Evolutionary conservation across 30 jellyfish, hydroid and myxozoan genomes (phyloP).

Genomic region (Mastigias papua): DNA sequence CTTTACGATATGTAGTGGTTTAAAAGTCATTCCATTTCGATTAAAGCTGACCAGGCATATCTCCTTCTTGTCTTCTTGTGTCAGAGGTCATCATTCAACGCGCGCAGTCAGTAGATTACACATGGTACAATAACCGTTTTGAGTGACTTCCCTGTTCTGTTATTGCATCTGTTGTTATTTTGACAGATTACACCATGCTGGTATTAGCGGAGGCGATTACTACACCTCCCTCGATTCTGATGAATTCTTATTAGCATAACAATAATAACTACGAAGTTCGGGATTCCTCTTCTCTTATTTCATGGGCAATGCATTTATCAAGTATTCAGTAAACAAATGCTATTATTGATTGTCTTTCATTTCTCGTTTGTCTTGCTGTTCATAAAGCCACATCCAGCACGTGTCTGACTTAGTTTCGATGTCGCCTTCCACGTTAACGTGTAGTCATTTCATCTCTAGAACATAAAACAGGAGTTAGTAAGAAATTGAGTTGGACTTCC

Average conservation of each 20-base stretch:
- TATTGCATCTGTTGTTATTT: not conserved
- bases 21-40: not conserved
- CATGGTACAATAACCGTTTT: not conserved
- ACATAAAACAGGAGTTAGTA: too few species aligned
- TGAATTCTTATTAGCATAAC: not conserved
- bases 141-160: not conserved
- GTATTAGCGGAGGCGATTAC: conserved; percentile 13
- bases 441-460: too few species aligned
- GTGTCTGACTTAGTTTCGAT: not conserved
- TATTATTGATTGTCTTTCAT: not conserved
- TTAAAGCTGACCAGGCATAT: not conserved
- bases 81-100: not conserved
- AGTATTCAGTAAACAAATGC: not conserved
- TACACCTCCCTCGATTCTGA: too few species aligned
- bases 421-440: not conserved
- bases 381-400: not conserved
- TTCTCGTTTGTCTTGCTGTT: not conserved
- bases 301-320: not conserved
- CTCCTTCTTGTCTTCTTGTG: not conserved
- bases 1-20: not conserved
- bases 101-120: not conserved
- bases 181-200: conserved; percentile 6
- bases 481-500: too few species aligned
- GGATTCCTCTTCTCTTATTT: not conserved
- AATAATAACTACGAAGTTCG: not conserved